Evolutionary conservation across 2,888 invertebrate species (phyloP).

Genomic region (Drymonia ruficornis): DNA sequence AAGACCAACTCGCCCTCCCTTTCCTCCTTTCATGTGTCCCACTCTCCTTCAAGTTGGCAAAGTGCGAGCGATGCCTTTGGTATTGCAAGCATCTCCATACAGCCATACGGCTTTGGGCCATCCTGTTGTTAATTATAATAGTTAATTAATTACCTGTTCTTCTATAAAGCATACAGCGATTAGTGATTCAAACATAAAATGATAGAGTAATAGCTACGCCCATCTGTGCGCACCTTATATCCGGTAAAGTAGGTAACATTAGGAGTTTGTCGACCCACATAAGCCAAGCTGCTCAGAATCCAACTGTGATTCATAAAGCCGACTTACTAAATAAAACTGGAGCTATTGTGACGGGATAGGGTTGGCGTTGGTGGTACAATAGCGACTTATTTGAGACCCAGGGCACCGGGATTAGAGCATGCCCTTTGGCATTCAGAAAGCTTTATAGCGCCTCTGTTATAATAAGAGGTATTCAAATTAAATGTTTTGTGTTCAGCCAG

Average conservation of each 20-base stretch:
- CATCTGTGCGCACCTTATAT: background rate
- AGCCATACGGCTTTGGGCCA: too few relatives aligned
- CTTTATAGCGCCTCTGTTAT: background rate
- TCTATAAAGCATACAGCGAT: too few relatives aligned
- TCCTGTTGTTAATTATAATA: too few relatives aligned
- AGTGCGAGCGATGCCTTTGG: too few relatives aligned
- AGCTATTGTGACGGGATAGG: conserved; percentile 36
- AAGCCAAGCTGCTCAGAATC: conserved; percentile 38
- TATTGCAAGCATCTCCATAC: too few relatives aligned
- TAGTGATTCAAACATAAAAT: too few relatives aligned
- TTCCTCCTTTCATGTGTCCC: too few relatives aligned
- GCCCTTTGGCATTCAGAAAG: background rate
- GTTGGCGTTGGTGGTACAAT: conserved; percentile 20
- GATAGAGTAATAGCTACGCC: too few relatives aligned
- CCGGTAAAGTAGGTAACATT: background rate
- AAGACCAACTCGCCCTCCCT: too few relatives aligned
- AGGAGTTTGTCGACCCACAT: conserved; percentile 43
- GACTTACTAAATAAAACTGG: conserved; percentile 52
- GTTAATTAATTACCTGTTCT: too few relatives aligned
- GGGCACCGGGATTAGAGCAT: background rate
- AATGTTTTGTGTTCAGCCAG: background rate
- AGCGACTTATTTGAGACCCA: background rate
- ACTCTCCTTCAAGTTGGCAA: too few relatives aligned
- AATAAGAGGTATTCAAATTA: background rate
- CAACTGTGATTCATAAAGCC: conserved; percentile 49